Conservation (phyloP, 2,113 vertebrate genomes). For the Neodontobutis hainanensis region DNA sequence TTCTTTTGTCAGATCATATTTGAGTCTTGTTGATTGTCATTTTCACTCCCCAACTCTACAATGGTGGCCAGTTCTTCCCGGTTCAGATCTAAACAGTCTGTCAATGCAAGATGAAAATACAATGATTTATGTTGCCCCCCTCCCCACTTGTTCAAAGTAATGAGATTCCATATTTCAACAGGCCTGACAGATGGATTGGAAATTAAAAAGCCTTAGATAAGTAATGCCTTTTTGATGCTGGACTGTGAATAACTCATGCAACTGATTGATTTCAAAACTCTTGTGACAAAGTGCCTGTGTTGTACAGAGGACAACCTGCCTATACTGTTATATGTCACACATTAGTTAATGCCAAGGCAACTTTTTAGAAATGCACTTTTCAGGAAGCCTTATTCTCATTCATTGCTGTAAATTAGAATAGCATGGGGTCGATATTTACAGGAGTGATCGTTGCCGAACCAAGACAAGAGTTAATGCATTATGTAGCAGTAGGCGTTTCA, state of each 20-base stretch:
- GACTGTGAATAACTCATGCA: constrained; percentile 71
- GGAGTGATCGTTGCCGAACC: constrained; percentile 58
- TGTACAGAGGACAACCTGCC: constrained; percentile 59
- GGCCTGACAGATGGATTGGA: constrained; percentile 80
- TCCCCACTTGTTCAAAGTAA: constrained; percentile 82
- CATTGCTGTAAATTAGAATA: constrained; percentile 59
- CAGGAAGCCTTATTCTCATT: constrained; percentile 61
- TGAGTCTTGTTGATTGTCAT: constrained; percentile 28
- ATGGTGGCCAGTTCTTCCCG: constrained; percentile 30
- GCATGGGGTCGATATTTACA: constrained; percentile 52
- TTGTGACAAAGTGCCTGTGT: constrained; percentile 61
- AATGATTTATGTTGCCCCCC: constrained; percentile 81
- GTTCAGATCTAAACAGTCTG: constrained; percentile 64
- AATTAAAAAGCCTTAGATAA: constrained; percentile 82
- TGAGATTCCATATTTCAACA: constrained; percentile 81
- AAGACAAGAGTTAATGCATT: constrained; percentile 52
- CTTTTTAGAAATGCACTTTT: constrained; percentile 36
- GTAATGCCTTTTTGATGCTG: constrained; percentile 83
- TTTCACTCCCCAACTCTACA: constrained; percentile 45
- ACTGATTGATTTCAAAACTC: constrained; percentile 81
- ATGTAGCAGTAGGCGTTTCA: constrained; percentile 56
- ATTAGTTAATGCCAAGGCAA: constrained; percentile 48
- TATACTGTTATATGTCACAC: constrained; percentile 58
- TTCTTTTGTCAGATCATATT: constrained; percentile 1
- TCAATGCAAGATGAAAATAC: constrained; percentile 73